A percentile compares a stretch with the other conserved stretches of the same genome.
These are phyloP conservation scores for Delia radicum DNA, from an alignment of 1,140 invertebrate species.

Conservation along the genomic window DNA sequence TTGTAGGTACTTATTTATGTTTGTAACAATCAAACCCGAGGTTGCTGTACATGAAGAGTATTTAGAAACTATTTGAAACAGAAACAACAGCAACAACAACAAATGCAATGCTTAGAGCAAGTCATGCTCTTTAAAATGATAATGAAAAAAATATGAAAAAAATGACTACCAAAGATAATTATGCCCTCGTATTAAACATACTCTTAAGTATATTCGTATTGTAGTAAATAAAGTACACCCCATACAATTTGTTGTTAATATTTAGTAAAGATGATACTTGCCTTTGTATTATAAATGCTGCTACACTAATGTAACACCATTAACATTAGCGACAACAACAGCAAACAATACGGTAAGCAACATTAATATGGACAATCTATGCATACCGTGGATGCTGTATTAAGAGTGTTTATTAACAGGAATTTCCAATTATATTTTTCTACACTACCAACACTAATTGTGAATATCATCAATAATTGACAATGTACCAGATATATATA, in stretches of 20 bases:
- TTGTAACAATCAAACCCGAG: too few species aligned
- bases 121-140: constrained; percentile 18
- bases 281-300: background rate
- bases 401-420: too few species aligned
- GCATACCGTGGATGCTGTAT: too few species aligned
- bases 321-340: background rate
- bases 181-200: background rate
- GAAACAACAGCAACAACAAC: background rate
- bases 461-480: background rate
- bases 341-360: background rate
- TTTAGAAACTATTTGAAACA: background rate
- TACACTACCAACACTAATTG: too few species aligned
- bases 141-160: constrained; percentile 8
- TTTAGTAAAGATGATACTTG: background rate
- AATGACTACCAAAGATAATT: background rate
- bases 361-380: background rate
- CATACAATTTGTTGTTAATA: background rate
- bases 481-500: background rate
- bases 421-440: background rate
- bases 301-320: background rate
- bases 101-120: background rate
- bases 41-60: background rate
- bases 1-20: too few species aligned
- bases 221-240: background rate
- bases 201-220: background rate